Evolutionary conservation across 2,888 invertebrate species (phyloP), one percentile per base, ranked within the genome.

Genomic region (Sussaba pulchella): DNA sequence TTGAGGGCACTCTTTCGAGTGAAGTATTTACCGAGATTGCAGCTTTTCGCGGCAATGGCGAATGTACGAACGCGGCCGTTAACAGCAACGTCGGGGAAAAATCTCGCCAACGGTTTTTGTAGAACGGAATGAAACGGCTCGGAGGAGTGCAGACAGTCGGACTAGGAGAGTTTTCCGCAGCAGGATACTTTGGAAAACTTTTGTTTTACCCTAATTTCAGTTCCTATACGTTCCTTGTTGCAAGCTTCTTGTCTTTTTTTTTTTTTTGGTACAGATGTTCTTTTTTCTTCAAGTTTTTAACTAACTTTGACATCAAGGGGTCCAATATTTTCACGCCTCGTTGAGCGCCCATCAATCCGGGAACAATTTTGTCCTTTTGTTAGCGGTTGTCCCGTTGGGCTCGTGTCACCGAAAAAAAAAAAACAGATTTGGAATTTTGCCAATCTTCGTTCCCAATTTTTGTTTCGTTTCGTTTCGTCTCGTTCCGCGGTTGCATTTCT

Each of bases 181-280:
- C 80, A 75, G 72, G 72, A 80, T n/a, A 76, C 64, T 66, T 70
- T 67, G 59, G 59, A 59, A 67, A n/a, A n/a, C 75, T 80, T 76
- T 67, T 66, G 45, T 67, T 66, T 52, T 71, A 71, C 36, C 14
- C 50, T 21, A 39, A 43, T 59, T 79, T 24, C 57, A 50, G 5
- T 64, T 63, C 57, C 39, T 59, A 57, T 64, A n/a, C 24, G 50
- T 10, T 12, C 39, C 9, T 26, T 52, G 47, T 36, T 31, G 43
- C n/a, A 21, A 24, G 19, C 12, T 54, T 31, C 12, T 39, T 47
- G 24, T 19, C 1, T 47, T 69, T 69, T 31, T 45, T 63, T 39
- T 61, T 24, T 31, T 8, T 45, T 26, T 19, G 39, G 36, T 26
- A 8, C 12, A n/a, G n/a, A n/a, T n/a, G 9, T 24, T 17, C 19